phyloP scores from a whole-genome alignment of 2,113 vertebrate species.

The Megalops atlanticus region DNA sequence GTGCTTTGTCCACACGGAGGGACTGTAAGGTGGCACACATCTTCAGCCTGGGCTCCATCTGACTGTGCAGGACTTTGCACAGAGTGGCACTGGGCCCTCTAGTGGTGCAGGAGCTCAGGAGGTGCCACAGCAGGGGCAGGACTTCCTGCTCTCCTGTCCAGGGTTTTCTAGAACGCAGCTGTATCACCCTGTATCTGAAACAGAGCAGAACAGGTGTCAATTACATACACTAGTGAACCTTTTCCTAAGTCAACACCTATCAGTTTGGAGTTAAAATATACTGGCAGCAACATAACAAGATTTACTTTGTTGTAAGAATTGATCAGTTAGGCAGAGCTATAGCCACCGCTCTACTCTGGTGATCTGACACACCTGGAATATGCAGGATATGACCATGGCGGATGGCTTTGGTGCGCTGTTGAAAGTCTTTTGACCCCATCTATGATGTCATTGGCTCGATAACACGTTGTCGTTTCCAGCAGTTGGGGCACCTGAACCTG shows the following conservation, averaged over 20 bases:
- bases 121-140: background rate
- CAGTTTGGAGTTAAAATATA: no score
- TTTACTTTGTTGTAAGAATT: no score
- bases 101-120: background rate
- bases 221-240: background rate
- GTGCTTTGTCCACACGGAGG: background rate
- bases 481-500: slow-evolving; percentile 68
- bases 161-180: background rate
- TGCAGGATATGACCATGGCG: slow-evolving; percentile 75
- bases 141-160: background rate
- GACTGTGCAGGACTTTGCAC: background rate
- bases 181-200: background rate
- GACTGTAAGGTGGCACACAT: background rate
- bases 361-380: slow-evolving; percentile 76
- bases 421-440: slow-evolving; percentile 85
- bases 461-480: slow-evolving; percentile 80
- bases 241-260: no score
- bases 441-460: slow-evolving; percentile 70
- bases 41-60: background rate
- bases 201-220: background rate
- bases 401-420: slow-evolving; percentile 82
- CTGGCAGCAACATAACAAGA: no score
- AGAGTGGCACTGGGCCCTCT: background rate
- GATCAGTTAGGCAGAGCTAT: no score
- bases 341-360: no score